These are phyloP conservation scores for Dorcus hopei DNA, from an alignment of 2,888 invertebrate species.

Conservation along the genomic window DNA sequence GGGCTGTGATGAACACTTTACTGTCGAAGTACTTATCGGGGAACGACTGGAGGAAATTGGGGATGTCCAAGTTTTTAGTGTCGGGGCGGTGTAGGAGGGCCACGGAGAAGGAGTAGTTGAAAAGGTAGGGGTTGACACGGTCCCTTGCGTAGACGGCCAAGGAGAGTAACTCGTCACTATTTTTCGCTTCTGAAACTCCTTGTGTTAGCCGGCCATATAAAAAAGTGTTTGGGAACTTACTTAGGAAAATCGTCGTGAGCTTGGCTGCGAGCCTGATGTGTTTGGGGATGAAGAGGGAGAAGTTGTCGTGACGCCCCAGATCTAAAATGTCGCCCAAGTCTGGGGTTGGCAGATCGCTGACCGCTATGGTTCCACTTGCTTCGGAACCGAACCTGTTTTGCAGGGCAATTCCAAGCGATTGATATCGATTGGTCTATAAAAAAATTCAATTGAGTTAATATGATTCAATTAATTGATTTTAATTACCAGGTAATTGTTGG, in stretches of 20 bases:
- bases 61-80: slow-evolving; percentile 66
- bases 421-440: slow-evolving; percentile 54
- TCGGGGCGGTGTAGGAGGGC: slow-evolving; percentile 72
- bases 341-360: slow-evolving; percentile 56
- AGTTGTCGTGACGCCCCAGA: slow-evolving; percentile 60
- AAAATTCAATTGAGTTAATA: background rate
- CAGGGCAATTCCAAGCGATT: slow-evolving; percentile 56
- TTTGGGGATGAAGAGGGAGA: slow-evolving; percentile 70
- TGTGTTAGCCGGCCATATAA: no score
- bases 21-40: slow-evolving; percentile 82
- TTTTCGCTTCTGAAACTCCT: slow-evolving; percentile 58
- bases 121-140: slow-evolving; percentile 75
- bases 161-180: slow-evolving; percentile 67
- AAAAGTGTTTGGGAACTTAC: slow-evolving; percentile 39
- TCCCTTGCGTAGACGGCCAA: slow-evolving; percentile 68
- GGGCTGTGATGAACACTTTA: slow-evolving; percentile 64
- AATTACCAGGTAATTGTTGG: slow-evolving; percentile 60
- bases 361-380: slow-evolving; percentile 53
- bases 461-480: background rate
- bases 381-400: slow-evolving; percentile 60
- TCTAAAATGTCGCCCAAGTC: slow-evolving; percentile 56
- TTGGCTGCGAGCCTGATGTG: slow-evolving; percentile 70
- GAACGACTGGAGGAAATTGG: slow-evolving; percentile 73
- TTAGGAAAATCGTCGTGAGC: slow-evolving; percentile 66
- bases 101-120: slow-evolving; percentile 75